These are phyloP conservation scores for Drosophila aff. DNA, from an alignment of 1,140 invertebrate genomes.

Conservation along the genomic window DNA sequence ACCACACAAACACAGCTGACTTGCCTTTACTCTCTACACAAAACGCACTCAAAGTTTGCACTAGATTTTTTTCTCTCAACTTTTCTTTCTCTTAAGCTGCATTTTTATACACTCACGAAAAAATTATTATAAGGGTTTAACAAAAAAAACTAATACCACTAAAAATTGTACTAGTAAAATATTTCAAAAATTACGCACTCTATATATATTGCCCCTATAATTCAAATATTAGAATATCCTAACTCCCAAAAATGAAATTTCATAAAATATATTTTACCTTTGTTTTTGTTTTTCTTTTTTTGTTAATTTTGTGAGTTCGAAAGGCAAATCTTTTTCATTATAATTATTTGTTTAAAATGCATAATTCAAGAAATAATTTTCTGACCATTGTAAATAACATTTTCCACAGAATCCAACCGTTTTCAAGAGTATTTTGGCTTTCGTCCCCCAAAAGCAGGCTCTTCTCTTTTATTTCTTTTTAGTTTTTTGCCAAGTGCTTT, in stretches of 20 bases:
- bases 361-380: background rate
- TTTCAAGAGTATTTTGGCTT: conserved; percentile 10
- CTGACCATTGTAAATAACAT: background rate
- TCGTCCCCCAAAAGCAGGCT: background rate
- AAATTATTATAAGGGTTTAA: background rate
- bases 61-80: conserved; percentile 19
- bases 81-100: conserved; percentile 2
- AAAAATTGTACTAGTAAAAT: too few relatives aligned
- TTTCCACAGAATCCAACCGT: background rate
- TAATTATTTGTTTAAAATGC: background rate
- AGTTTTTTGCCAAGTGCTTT: conserved; percentile 42
- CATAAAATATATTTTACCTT: background rate
- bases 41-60: conserved; percentile 41
- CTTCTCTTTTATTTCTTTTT: conserved; percentile 13
- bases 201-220: background rate
- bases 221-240: background rate
- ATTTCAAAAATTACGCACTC: background rate
- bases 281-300: background rate
- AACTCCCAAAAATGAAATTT: background rate
- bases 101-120: conserved; percentile 4
- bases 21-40: conserved; percentile 25
- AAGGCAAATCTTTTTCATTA: background rate
- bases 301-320: background rate
- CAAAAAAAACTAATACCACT: background rate
- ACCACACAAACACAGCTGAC: conserved; percentile 29